Evolutionary conservation across 2,888 invertebrate genomes (phyloP), one percentile per base, ranked within the genome.

Genomic region (Xestia ashworthii): DNA sequence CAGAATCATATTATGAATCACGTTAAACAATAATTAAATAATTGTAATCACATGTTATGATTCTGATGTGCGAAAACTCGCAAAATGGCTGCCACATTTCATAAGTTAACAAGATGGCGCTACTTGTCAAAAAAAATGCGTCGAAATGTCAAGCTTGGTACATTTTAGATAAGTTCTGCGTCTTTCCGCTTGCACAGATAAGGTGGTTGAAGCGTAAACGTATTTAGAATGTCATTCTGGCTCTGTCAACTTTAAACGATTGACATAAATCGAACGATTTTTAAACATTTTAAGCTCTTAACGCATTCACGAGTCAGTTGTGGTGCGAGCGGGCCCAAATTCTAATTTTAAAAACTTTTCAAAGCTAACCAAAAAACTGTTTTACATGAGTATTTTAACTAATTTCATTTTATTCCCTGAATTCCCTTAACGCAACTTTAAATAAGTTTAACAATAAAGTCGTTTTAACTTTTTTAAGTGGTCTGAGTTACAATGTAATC

Each of bases 401-500:
- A 50, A 22, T 58, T 53, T 58, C 9, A 73, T 68, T 71, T 25
- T 32, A 74, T 74, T 60, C 46, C n/a, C 25, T 46, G 41, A 79
- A 71, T 70, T 55, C 82, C 74, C 74, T n/a, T 22, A 70, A 70
- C 60, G 22, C 48, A 22, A 55, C 48, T 74, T 74, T 50, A 60
- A 60, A 82, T 44, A 46, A 66, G 62, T 82, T 74, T 9, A 71
- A 74, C 66, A 78, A 78, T 74, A 72, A 74, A 78, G 22, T 46
- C 62, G 32, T 50, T 72, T 70, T 60, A 83, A 83, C 83, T 83
- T 83, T 83, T 83, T 71, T 55, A 83, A 83, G 81, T 75, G 83
- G 53, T 74, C 55, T 50, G 62, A 72, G 74, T 78, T 80, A 74
- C 70, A 46, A 41, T 77, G 69, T 71, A 81, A 83, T 84, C 32